phyloP scores from a whole-genome alignment of 2,113 vertebrate species.

The Oncorhynchus masou region DNA sequence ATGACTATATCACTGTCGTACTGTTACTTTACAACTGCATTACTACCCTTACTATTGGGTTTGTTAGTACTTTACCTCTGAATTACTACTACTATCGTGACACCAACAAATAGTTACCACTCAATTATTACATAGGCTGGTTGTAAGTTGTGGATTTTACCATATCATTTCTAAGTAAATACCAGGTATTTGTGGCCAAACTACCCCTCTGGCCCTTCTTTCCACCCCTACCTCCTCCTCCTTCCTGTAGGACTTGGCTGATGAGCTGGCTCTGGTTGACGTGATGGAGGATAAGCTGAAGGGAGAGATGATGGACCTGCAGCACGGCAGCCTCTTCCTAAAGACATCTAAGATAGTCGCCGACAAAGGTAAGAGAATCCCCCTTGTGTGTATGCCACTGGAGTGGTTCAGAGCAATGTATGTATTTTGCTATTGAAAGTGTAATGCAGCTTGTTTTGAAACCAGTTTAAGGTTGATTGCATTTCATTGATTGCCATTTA shows the following conservation, averaged over 20 bases:
- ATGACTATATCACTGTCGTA: not conserved
- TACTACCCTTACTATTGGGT: no score
- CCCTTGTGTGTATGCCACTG: not conserved
- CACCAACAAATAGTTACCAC: no score
- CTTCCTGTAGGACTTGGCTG: constrained; percentile 80
- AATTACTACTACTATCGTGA: no score
- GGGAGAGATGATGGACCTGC: constrained; percentile 96
- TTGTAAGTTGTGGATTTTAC: no score
- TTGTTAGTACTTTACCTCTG: no score
- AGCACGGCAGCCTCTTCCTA: constrained; percentile 93
- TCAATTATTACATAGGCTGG: no score
- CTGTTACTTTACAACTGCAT: no score
- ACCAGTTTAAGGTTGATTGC: not conserved
- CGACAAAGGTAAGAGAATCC: constrained; percentile 81
- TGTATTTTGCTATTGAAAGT: not conserved
- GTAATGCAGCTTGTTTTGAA: not conserved
- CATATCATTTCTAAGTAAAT: no score
- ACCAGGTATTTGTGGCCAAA: not conserved
- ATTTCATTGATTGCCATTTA: not conserved
- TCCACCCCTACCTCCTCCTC: no score
- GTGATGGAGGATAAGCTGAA: constrained; percentile 96
- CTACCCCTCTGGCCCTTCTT: not conserved
- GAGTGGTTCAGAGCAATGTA: not conserved
- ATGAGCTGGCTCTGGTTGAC: constrained; percentile 93
- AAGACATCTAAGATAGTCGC: constrained; percentile 90